Conservation (phyloP, 2,797 vertebrate species). For the Myotis myotis region DNA sequence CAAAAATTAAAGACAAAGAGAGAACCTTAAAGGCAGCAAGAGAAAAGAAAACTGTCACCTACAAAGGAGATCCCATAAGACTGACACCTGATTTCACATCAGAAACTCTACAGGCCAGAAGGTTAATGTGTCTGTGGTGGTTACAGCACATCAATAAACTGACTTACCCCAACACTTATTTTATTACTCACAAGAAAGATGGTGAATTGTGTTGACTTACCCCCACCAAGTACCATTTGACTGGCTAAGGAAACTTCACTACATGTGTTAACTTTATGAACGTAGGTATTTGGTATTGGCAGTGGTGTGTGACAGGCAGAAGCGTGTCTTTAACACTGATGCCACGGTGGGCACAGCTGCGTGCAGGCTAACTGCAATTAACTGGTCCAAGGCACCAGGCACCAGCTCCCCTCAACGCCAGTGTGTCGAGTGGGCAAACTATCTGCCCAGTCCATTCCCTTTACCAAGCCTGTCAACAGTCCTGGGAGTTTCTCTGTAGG, state of each 20-base stretch:
- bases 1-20: no score
- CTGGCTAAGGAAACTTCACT: not conserved
- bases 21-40: no score
- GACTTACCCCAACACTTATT: slow-evolving; percentile 39
- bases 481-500: not conserved
- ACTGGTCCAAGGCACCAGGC: not conserved
- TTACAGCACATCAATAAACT: slow-evolving; percentile 62
- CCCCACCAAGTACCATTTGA: not conserved
- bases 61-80: no score
- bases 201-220: not conserved
- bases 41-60: no score
- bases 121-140: not conserved
- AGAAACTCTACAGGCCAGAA: no score
- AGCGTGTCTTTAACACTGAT: not conserved
- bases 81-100: no score
- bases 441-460: not conserved
- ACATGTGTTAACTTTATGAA: not conserved
- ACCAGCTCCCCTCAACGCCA: not conserved
- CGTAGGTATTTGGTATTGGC: not conserved
- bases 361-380: not conserved
- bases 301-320: not conserved
- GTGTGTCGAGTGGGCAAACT: not conserved
- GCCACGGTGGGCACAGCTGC: not conserved
- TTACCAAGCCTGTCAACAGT: not conserved
- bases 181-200: slow-evolving; percentile 15